phyloP scores from a whole-genome alignment of 1,140 invertebrate genomes.

The Tetramorium simillimum region DNA sequence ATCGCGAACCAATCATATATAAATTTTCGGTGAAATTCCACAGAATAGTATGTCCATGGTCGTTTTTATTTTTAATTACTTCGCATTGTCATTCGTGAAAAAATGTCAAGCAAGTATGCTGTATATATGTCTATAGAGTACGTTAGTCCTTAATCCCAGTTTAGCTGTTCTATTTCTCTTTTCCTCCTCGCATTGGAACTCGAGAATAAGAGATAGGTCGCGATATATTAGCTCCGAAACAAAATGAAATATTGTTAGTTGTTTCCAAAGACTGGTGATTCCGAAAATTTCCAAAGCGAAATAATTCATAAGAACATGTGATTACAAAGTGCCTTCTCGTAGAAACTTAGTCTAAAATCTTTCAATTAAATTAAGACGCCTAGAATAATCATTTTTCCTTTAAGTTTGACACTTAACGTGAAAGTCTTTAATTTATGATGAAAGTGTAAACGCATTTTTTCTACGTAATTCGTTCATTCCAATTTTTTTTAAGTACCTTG shows the following conservation, averaged over 20 bases:
- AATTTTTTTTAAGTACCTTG: conserved; percentile 16
- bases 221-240: neutral
- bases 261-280: conserved; percentile 29
- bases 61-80: conserved; percentile 58
- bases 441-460: neutral
- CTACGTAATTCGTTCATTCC: neutral
- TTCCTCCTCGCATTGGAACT: neutral
- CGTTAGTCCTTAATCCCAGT: conserved; percentile 70
- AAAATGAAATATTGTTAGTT: conserved; percentile 33
- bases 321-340: conserved; percentile 62
- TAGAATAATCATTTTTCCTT: conserved; percentile 31
- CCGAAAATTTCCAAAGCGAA: neutral
- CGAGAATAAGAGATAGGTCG: neutral
- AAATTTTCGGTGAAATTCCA: conserved; percentile 36
- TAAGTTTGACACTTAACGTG: conserved; percentile 46
- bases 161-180: conserved; percentile 50
- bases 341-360: conserved; percentile 29
- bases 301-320: conserved; percentile 52
- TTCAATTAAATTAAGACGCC: conserved; percentile 41
- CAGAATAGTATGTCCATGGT: conserved; percentile 29
- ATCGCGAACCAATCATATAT: neutral
- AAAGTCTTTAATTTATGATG: conserved; percentile 26
- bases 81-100: conserved; percentile 58
- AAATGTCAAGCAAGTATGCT: conserved; percentile 71
- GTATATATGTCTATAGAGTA: conserved; percentile 79